A percentile compares a stretch with the other conserved stretches of the same genome.
Evolutionary conservation across 1,140 invertebrate species (phyloP).

Genomic region (Lepidurus arcticus): DNA sequence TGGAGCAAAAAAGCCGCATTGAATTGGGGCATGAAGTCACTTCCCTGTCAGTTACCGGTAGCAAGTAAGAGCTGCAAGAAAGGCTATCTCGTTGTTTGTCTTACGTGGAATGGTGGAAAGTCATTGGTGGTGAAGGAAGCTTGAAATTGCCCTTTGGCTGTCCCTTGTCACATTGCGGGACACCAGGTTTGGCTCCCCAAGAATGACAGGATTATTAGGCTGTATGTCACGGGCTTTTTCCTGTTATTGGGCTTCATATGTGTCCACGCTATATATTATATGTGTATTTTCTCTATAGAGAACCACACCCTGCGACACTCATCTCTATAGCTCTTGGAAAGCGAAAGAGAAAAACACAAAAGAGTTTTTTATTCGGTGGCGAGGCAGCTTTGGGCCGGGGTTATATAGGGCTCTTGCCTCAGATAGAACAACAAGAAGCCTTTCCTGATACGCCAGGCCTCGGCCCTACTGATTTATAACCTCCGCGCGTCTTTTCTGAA

Average conservation of each 20-base stretch:
- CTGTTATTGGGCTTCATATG: conserved; percentile 19
- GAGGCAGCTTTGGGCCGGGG: neutral
- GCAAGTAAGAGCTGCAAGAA: neutral
- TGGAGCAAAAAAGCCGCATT: neutral
- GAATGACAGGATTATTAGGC: conserved; percentile 14
- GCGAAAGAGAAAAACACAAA: neutral
- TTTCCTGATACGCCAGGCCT: neutral
- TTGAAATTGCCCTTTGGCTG: neutral
- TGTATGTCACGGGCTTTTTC: conserved; percentile 11
- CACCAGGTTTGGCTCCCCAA: neutral
- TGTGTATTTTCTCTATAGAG: neutral
- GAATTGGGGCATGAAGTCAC: neutral
- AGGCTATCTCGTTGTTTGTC: neutral
- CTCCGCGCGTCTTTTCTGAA: neutral
- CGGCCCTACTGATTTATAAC: neutral
- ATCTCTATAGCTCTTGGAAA: neutral
- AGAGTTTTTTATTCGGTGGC: neutral
- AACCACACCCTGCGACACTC: conserved; percentile 2
- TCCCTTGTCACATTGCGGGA: neutral
- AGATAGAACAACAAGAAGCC: conserved; percentile 2
- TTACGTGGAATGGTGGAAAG: neutral
- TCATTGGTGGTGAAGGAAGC: neutral
- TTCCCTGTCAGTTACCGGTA: neutral
- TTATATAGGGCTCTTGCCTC: neutral
- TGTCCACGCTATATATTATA: neutral